phyloP scores from a whole-genome alignment of 2,888 invertebrate species.

The Latrodectus elegans region DNA sequence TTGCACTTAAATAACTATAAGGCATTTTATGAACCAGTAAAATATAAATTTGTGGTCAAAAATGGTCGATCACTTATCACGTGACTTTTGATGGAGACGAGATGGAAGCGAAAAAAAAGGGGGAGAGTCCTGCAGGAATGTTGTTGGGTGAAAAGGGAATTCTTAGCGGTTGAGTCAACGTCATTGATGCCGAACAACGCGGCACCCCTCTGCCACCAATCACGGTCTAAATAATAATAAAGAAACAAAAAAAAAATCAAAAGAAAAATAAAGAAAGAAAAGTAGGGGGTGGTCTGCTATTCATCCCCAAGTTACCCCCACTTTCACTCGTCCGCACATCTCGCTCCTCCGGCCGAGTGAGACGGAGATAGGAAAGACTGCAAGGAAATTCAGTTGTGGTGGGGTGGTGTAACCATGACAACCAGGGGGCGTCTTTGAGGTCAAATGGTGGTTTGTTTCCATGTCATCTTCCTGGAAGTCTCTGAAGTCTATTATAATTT shows the following conservation, averaged over 20 bases:
- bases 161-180: conserved; percentile 62
- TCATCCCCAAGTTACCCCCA: neutral
- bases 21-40: too few species aligned
- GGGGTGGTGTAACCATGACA: conserved; percentile 38
- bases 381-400: neutral
- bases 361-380: neutral
- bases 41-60: neutral
- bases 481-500: too few species aligned
- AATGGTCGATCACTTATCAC: neutral
- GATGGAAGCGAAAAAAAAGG: neutral
- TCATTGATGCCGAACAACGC: conserved; percentile 44
- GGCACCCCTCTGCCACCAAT: conserved; percentile 45
- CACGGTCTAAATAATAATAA: conserved; percentile 60
- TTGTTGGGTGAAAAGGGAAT: conserved; percentile 45
- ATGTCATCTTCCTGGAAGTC: too few species aligned
- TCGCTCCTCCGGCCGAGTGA: neutral
- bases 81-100: neutral
- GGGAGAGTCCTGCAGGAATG: conserved; percentile 39
- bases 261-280: neutral
- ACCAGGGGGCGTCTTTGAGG: conserved; percentile 38
- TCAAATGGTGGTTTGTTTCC: conserved; percentile 58
- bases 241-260: conserved; percentile 17
- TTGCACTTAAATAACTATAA: too few species aligned
- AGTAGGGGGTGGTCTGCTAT: neutral
- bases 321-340: neutral